phyloP scores from a whole-genome alignment of 1,140 invertebrate genomes.

The Pseudobourletiella spinata region DNA sequence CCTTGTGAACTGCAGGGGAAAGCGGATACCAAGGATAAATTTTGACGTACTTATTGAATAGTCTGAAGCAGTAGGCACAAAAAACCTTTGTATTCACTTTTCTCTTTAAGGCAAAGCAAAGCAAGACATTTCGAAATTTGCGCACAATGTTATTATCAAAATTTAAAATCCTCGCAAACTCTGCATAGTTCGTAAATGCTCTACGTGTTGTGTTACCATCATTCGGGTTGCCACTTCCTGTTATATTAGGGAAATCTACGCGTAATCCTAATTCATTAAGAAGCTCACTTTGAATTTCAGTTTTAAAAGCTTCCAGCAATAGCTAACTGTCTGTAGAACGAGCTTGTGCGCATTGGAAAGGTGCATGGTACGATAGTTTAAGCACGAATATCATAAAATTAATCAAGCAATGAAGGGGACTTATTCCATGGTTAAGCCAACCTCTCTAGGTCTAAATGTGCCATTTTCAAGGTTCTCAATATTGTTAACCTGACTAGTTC shows the following conservation, averaged over 20 bases:
- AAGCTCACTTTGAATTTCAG: constrained; percentile 1
- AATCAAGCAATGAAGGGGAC: constrained; percentile 4
- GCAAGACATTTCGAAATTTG: constrained; percentile 1
- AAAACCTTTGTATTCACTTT: constrained; percentile 1
- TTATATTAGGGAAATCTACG: too few relatives aligned
- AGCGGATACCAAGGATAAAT: constrained; percentile 8
- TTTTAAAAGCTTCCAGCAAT: background rate
- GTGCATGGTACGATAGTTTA: background rate
- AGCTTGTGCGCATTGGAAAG: background rate
- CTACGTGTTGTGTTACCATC: constrained; percentile 20
- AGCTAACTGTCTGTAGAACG: background rate
- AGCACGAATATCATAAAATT: background rate
- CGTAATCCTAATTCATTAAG: background rate
- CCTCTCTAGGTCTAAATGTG: background rate
- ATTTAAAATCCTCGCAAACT: constrained; percentile 10
- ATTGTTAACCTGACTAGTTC: background rate
- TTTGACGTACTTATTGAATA: constrained; percentile 1
- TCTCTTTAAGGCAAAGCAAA: constrained; percentile 1
- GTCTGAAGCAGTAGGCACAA: background rate
- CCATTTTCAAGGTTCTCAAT: background rate
- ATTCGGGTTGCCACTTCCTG: constrained; percentile 10
- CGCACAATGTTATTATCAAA: constrained; percentile 1
- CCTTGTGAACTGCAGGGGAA: too few relatives aligned
- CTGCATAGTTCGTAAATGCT: background rate
- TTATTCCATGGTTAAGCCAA: background rate